Evolutionary conservation across 2,888 invertebrate genomes (phyloP), one percentile per base, ranked within the genome.

Genomic region (Caradrina kadenii): DNA sequence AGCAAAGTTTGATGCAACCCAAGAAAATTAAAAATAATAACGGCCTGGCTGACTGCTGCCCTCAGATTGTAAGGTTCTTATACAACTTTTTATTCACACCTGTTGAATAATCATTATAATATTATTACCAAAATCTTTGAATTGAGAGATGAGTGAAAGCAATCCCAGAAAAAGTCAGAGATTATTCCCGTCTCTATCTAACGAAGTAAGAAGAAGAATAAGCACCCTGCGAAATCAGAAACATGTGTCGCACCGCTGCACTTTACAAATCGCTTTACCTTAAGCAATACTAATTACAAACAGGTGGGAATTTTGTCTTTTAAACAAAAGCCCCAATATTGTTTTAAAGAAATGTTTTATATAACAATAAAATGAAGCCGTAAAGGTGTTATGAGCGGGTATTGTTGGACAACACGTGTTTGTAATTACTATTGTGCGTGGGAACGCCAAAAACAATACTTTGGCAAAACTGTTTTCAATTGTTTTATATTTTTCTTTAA

Each of bases 341-440:
- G 59, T 78, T 79, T 50, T 8, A 67, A 71, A 68, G 39, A 73
- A 70, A 78, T 67, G 76, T 79, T 80, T 76, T 76, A 80, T 60
- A 73, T 73, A 79, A 88, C 81, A 86, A 85, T 79, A 75, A 81
- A 68, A 67, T 73, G 60, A 71, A 71, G 73, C 79, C 49, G 59
- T 85, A 81, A 81, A 78, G 81, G 79, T 85, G 76, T 83, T 82
- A 72, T 73, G 63, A 73, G 65, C 50, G 48, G 50, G 80, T 79
- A 79, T 88, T 88, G 88, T 89, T 80, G 77, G 66, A 35, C 62
- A 80, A 88, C 90, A 91, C 89, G 90, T 90, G 89, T 81, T 85
- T 75, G 78, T 83, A 83, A 89, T 91, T 87, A 89, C 71, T 64
- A 48, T 49, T 74, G 45, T 45, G 45, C 8, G 81, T 88, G 87